These are phyloP conservation scores for Leptatherina wallacei DNA, from an alignment of 2,797 vertebrate genomes.

Conservation along the genomic window DNA sequence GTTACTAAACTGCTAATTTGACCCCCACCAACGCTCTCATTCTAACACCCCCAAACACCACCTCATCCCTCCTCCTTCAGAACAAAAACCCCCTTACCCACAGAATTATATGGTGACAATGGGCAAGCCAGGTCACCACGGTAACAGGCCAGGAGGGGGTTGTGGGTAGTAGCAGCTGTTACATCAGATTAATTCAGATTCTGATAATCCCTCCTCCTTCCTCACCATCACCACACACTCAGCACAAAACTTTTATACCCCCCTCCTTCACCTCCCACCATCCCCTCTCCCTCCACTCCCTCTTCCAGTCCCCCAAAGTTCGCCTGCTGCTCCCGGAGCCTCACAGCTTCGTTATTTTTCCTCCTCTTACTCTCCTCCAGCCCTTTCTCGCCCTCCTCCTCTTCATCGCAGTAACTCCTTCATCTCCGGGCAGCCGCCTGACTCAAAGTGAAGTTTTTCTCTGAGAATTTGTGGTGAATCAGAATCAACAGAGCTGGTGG, in stretches of 20 bases:
- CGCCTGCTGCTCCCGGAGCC: constrained; percentile 66
- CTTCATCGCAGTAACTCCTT: constrained; percentile 66
- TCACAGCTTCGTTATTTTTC: constrained; percentile 67
- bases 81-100: constrained; percentile 84
- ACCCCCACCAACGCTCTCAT: constrained; percentile 66
- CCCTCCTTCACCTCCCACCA: neutral
- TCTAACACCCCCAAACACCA: constrained; percentile 72
- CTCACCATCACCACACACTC: constrained; percentile 73
- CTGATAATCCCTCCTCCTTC: constrained; percentile 87
- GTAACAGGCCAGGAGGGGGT: constrained; percentile 89
- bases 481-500: constrained; percentile 28
- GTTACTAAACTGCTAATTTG: constrained; percentile 65
- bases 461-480: constrained; percentile 35
- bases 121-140: constrained; percentile 89
- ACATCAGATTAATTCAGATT: constrained; percentile 97
- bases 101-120: constrained; percentile 89
- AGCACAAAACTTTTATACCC: constrained; percentile 75
- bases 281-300: constrained; percentile 15
- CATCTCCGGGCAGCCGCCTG: constrained; percentile 37
- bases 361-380: constrained; percentile 52
- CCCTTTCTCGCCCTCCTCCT: constrained; percentile 41
- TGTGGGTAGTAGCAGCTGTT: constrained; percentile 94
- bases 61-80: constrained; percentile 77
- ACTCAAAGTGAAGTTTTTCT: constrained; percentile 51
- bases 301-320: constrained; percentile 52